Evolutionary conservation across 1,140 invertebrate genomes (phyloP).

Genomic region (Conopomorpha cramerella): DNA sequence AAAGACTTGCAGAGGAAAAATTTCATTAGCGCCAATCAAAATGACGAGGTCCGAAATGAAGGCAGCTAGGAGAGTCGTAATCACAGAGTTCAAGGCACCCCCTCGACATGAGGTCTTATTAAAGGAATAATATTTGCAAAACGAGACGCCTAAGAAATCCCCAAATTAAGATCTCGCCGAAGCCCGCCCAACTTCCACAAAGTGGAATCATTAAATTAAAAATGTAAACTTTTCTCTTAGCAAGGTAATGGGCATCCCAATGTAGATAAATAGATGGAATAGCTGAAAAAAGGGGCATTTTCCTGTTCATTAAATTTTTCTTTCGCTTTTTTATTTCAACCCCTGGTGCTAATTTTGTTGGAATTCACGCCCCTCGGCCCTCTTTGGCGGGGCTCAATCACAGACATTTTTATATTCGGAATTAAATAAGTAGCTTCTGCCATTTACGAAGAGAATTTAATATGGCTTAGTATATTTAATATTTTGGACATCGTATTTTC

Average conservation of each 20-base stretch:
- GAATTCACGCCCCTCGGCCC: slow-evolving; percentile 61
- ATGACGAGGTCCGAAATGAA: slow-evolving; percentile 59
- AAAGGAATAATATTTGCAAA: slow-evolving; percentile 62
- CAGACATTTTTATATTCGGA: slow-evolving; percentile 62
- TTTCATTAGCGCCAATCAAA: slow-evolving; percentile 61
- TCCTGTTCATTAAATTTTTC: slow-evolving; percentile 65
- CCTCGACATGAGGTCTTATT: slow-evolving; percentile 59
- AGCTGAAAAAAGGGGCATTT: slow-evolving; percentile 63
- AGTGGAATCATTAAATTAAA: slow-evolving; percentile 64
- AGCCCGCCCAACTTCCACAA: slow-evolving; percentile 60
- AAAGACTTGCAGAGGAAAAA: slow-evolving; percentile 49
- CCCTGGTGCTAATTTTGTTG: slow-evolving; percentile 64
- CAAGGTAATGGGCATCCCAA: slow-evolving; percentile 62
- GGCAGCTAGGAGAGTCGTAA: slow-evolving; percentile 54
- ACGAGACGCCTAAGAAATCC: slow-evolving; percentile 60
- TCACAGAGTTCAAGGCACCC: slow-evolving; percentile 53
- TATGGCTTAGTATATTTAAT: no score
- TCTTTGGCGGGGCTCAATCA: slow-evolving; percentile 58
- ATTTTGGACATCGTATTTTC: slow-evolving; percentile 36
- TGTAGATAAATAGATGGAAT: slow-evolving; percentile 63
- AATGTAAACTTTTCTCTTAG: slow-evolving; percentile 64
- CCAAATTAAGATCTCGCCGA: slow-evolving; percentile 57
- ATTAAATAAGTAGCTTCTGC: slow-evolving; percentile 61
- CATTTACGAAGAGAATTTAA: slow-evolving; percentile 53
- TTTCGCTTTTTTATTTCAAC: slow-evolving; percentile 61